Evolutionary conservation across 1,140 invertebrate genomes (phyloP).

Genomic region (Lepidostoma basale): DNA sequence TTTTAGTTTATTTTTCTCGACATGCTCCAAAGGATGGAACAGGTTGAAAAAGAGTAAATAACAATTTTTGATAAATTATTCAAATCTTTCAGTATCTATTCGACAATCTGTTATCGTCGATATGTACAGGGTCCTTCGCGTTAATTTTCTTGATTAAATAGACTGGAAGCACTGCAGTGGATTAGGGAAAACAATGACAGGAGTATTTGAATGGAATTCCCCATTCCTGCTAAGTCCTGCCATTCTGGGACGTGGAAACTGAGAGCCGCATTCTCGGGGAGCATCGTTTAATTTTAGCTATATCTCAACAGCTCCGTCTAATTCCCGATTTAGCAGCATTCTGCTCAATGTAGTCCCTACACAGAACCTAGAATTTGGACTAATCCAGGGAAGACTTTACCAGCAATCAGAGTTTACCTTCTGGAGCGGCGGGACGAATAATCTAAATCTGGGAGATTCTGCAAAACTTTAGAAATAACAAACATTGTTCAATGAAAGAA

Average conservation of each 20-base stretch:
- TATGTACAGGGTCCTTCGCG: too few species aligned
- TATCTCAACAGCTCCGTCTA: background rate
- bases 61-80: too few species aligned
- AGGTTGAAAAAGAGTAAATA: too few species aligned
- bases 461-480: too few species aligned
- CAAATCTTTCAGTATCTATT: too few species aligned
- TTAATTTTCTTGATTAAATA: constrained; percentile 7
- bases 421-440: too few species aligned
- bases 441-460: too few species aligned
- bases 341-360: background rate
- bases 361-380: background rate
- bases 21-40: too few species aligned
- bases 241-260: background rate
- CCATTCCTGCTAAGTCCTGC: background rate
- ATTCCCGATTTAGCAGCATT: constrained; percentile 10
- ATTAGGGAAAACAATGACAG: constrained; percentile 21
- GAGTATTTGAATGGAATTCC: constrained; percentile 19
- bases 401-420: too few species aligned
- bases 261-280: constrained; percentile 3
- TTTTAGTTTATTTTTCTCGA: too few species aligned
- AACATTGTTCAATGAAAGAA: too few species aligned
- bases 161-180: constrained; percentile 25
- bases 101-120: too few species aligned
- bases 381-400: constrained; percentile 6
- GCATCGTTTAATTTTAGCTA: background rate